phyloP scores from a whole-genome alignment of 2,797 vertebrate species.

The Halcyon leucocephala region DNA sequence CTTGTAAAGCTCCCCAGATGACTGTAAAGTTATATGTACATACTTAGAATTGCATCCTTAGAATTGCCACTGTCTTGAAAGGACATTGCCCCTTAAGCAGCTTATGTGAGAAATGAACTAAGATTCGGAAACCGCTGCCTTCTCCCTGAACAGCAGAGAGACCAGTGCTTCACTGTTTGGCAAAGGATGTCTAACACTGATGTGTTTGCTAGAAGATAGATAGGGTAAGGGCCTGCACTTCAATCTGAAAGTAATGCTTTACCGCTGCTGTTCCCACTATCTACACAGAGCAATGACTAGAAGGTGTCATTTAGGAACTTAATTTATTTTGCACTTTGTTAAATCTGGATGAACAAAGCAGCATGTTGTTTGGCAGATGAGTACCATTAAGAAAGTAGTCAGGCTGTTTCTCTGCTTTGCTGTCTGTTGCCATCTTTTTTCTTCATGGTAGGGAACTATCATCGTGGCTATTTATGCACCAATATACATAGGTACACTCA shows the following conservation, averaged over 20 bases:
- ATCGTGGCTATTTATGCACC: neutral
- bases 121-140: neutral
- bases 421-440: too few relatives aligned
- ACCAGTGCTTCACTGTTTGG: neutral
- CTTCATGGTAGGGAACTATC: neutral
- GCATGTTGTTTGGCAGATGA: neutral
- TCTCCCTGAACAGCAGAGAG: neutral
- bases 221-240: neutral
- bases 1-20: too few relatives aligned
- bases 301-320: neutral
- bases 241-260: neutral
- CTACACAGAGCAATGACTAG: neutral
- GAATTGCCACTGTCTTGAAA: too few relatives aligned
- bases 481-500: neutral
- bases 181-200: too few relatives aligned
- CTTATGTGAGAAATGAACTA: neutral
- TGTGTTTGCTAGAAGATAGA: neutral
- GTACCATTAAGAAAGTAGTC: neutral
- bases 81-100: too few relatives aligned
- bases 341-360: neutral
- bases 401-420: neutral
- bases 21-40: too few relatives aligned
- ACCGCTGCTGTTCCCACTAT: neutral
- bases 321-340: neutral
- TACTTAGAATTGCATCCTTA: too few relatives aligned